Evolutionary conservation across 2,888 invertebrate species (phyloP), one percentile per base, ranked within the genome.

Genomic region (Cactoblastis cactorum): DNA sequence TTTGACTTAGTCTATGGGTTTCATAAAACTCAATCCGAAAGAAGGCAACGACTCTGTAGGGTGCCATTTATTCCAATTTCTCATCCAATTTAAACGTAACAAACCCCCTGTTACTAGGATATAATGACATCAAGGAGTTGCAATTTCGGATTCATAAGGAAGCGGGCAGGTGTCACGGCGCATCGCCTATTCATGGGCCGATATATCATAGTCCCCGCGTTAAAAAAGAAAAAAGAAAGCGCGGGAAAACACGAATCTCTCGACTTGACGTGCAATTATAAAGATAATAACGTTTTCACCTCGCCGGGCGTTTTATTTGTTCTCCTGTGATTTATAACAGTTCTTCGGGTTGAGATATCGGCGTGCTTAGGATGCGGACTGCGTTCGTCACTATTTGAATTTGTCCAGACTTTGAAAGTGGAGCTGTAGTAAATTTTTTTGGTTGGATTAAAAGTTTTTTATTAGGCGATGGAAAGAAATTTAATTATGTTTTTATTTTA

Each of bases 231-330:
- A 28, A 28, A 28, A 28, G n/a, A n/a, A 71, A 67, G 61, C 59
- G 59, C 57, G 53, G 67, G 63, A 71, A 71, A 73, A 67, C 63
- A 63, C 66, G 73, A 71, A 77, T 77, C 37, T 76, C 77, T 77
- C 77, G 75, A 71, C 80, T 80, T 88, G 89, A 89, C 88, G 84
- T 88, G 85, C 89, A 89, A 89, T 89, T 89, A 89, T 84, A 89
- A 85, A 87, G 87, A 88, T 89, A 89, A 89, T 88, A 89, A 88
- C 83, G 81, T 83, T 87, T 85, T 85, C 87, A 84, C 80, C 83
- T 83, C 81, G 75, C 67, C 77, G 69, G 66, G 72, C 79, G 77
- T 77, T 87, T 87, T 88, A 87, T 86, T 86, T 85, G 83, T 84
- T 77, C 77, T 67, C 70, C 70, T 74, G 79, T 88, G 88, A 88